Evolutionary conservation across 1,140 invertebrate species (phyloP).

Genomic region (Globodera rostochiensis): DNA sequence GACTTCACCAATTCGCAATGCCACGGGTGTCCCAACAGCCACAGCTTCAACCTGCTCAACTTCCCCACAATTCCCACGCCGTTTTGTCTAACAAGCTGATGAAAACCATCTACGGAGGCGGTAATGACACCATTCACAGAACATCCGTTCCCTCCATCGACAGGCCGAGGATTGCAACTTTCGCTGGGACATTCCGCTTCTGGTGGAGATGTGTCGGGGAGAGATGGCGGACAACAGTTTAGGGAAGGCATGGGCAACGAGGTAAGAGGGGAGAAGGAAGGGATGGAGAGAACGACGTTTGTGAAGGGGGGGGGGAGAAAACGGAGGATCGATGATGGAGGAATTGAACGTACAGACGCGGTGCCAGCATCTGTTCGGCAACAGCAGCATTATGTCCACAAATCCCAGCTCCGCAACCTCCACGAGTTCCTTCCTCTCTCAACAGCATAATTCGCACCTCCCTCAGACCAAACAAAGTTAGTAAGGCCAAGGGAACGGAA

Average conservation of each 20-base stretch:
- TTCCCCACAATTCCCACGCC: too few species aligned
- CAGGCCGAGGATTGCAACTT: background rate
- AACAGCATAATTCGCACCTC: background rate
- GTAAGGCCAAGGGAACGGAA: background rate
- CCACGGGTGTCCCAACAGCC: background rate
- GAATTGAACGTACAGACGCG: background rate
- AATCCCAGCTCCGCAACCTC: background rate
- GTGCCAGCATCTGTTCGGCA: constrained; percentile 1
- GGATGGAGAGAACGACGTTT: too few species aligned
- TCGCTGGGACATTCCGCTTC: background rate
- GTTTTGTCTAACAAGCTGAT: too few species aligned
- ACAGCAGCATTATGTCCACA: constrained; percentile 4
- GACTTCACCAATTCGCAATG: background rate
- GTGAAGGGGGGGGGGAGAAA: too few species aligned
- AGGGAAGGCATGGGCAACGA: too few species aligned
- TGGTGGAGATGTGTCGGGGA: background rate
- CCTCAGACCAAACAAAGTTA: background rate
- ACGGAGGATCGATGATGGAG: background rate
- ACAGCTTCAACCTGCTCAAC: background rate
- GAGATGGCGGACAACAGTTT: background rate
- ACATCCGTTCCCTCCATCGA: too few species aligned
- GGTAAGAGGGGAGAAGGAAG: too few species aligned
- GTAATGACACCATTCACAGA: too few species aligned
- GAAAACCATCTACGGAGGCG: too few species aligned
- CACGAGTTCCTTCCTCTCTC: background rate